These are phyloP conservation scores for Plecturocebus donacophilus DNA, from an alignment of 2,113 vertebrate genomes.

Conservation along the genomic window DNA sequence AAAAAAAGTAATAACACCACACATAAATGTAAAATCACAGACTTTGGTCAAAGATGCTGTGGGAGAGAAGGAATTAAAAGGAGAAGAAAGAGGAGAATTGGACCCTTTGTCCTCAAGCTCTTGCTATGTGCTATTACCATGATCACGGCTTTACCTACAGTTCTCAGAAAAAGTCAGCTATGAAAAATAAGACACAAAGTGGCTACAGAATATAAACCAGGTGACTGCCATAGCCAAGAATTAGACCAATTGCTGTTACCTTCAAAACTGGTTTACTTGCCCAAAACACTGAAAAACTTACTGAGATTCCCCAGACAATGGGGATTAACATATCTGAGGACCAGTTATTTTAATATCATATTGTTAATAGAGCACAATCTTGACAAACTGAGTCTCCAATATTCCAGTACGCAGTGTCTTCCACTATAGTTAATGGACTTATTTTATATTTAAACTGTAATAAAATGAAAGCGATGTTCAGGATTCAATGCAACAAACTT, in stretches of 20 bases:
- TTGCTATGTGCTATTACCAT: background rate
- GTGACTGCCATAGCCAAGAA: background rate
- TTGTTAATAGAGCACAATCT: background rate
- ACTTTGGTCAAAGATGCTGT: background rate
- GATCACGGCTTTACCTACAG: background rate
- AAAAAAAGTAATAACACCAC: background rate
- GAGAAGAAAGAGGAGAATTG: background rate
- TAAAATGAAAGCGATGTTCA: background rate
- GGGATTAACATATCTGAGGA: background rate
- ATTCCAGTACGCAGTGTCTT: background rate
- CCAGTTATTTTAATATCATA: background rate
- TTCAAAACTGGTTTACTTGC: background rate
- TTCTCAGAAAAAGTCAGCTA: background rate
- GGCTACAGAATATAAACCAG: background rate
- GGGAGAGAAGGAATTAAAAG: background rate
- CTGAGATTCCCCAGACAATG: background rate
- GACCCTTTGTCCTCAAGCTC: background rate
- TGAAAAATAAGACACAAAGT: background rate
- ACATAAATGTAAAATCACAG: background rate
- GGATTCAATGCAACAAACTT: background rate
- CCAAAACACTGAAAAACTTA: background rate
- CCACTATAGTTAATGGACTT: background rate
- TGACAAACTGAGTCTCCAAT: background rate
- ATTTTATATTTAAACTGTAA: background rate
- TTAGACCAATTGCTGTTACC: background rate